Evolutionary conservation across 2,113 vertebrate genomes (phyloP).

Genomic region (Neoarius graeffei): DNA sequence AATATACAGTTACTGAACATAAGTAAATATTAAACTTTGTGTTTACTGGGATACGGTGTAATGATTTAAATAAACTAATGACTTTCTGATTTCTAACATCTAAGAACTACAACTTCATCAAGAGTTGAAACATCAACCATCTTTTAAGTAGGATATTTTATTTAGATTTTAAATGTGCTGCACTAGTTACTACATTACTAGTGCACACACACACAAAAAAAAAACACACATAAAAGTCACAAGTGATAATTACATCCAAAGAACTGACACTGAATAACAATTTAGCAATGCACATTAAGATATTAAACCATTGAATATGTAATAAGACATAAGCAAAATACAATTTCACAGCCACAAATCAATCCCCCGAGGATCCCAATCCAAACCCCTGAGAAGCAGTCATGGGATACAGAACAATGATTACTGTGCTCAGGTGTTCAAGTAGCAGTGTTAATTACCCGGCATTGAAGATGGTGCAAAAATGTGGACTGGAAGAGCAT

Average conservation of each 20-base stretch:
- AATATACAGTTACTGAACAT: neutral
- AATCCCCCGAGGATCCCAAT: neutral
- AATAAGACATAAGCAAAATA: slow-evolving; percentile 3
- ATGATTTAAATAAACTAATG: neutral
- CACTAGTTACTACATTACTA: neutral
- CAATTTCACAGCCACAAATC: neutral
- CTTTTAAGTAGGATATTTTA: neutral
- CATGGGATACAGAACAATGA: neutral
- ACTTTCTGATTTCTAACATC: neutral
- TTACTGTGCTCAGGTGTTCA: slow-evolving; percentile 9
- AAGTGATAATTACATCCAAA: neutral
- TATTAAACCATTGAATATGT: neutral
- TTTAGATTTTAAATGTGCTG: neutral
- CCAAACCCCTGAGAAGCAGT: neutral
- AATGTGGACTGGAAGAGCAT: neutral
- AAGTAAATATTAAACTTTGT: neutral
- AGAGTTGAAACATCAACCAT: neutral
- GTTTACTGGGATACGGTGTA: neutral
- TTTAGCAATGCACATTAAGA: neutral
- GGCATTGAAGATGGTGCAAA: neutral
- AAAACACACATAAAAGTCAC: neutral
- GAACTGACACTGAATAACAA: neutral
- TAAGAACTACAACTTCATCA: neutral
- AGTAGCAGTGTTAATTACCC: neutral
- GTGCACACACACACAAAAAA: neutral